phyloP scores from a whole-genome alignment of 2,888 invertebrate species.

The Norana najaformis region DNA sequence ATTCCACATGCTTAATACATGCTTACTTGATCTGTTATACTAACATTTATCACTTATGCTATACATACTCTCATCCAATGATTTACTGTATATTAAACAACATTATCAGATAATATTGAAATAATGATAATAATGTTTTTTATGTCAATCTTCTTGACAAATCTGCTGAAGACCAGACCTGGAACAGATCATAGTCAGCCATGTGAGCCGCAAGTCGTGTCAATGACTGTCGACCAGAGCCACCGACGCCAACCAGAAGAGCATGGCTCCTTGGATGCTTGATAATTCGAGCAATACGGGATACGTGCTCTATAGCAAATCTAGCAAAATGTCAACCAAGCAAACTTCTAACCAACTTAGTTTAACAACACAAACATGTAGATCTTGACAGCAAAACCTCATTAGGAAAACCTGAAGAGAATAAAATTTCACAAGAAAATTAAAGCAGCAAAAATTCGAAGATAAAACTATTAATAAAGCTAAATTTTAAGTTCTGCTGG shows the following conservation, averaged over 20 bases:
- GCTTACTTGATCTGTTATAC: not conserved
- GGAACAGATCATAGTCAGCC: constrained; percentile 85
- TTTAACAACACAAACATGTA: constrained; percentile 3
- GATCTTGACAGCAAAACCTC: not conserved
- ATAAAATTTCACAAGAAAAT: not conserved
- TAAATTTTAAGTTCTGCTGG: too few species aligned
- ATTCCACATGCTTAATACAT: not conserved
- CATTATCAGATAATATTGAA: not conserved
- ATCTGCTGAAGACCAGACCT: constrained; percentile 63
- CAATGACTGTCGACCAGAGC: constrained; percentile 88
- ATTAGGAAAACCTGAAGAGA: not conserved
- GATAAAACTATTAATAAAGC: too few species aligned
- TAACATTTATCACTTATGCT: not conserved
- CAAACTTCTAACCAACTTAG: not conserved
- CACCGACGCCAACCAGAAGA: constrained; percentile 86
- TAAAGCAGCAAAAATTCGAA: too few species aligned
- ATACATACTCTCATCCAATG: too few species aligned
- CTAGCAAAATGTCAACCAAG: constrained; percentile 60
- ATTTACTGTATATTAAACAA: not conserved
- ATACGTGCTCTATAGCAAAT: constrained; percentile 68
- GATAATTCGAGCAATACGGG: constrained; percentile 73
- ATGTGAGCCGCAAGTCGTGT: constrained; percentile 87
- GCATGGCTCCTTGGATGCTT: constrained; percentile 90
- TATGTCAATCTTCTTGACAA: not conserved
- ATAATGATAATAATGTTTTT: not conserved